A percentile compares a stretch with the other conserved stretches of the same genome.
These are phyloP conservation scores for Teleopsis dalmanni DNA, from an alignment of 1,140 invertebrate genomes.

Conservation along the genomic window DNA sequence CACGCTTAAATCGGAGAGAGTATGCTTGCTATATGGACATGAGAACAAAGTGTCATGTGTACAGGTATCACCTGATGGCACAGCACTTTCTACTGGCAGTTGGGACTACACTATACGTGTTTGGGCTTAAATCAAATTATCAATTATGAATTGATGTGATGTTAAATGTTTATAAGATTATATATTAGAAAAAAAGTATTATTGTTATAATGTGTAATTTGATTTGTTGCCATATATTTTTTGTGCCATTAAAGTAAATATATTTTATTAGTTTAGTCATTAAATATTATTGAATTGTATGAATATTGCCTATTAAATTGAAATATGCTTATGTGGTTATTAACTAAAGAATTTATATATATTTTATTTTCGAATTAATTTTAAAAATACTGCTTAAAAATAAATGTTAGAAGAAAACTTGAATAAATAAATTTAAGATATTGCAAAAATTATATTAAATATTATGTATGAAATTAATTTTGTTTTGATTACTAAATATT, in stretches of 20 bases:
- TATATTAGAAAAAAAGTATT: too few relatives aligned
- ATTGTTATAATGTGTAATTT: neutral
- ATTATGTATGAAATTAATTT: too few relatives aligned
- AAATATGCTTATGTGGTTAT: too few relatives aligned
- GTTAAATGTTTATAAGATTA: neutral
- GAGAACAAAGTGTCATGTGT: conserved; percentile 95
- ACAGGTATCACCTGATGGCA: conserved; percentile 94
- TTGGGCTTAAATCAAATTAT: conserved; percentile 32
- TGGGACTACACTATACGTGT: conserved; percentile 97
- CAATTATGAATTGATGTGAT: neutral
- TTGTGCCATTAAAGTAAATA: neutral
- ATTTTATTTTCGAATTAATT: neutral
- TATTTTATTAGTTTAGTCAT: neutral
- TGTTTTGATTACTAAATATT: too few relatives aligned
- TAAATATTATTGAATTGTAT: neutral
- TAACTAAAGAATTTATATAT: neutral
- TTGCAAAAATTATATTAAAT: neutral
- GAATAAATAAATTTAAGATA: neutral
- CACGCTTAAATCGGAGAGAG: conserved; percentile 83
- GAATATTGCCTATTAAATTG: too few relatives aligned
- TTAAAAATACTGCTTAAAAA: neutral
- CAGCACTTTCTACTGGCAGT: conserved; percentile 92
- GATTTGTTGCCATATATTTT: neutral
- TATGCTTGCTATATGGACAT: conserved; percentile 92
- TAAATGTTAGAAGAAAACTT: neutral